Evolutionary conservation across 2,797 vertebrate genomes (phyloP).

Genomic region (Danio tinwini): DNA sequence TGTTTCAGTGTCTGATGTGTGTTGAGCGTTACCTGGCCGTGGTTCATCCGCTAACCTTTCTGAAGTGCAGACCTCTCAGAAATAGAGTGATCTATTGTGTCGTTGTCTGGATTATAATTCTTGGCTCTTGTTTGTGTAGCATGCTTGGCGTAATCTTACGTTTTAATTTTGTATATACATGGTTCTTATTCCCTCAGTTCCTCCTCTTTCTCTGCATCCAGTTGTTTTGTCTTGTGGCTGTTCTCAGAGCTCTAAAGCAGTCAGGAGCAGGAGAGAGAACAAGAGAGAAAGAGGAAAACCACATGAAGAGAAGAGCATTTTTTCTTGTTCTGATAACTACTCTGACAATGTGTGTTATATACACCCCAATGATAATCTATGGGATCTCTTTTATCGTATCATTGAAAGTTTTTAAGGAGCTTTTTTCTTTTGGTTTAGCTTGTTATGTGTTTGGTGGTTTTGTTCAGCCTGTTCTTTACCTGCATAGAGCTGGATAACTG

Average conservation of each 20-base stretch:
- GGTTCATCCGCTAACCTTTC: conserved; percentile 35
- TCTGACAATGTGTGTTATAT: conserved; percentile 60
- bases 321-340: conserved; percentile 56
- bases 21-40: conserved; percentile 24
- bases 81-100: conserved; percentile 6
- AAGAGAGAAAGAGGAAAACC: conserved; percentile 55
- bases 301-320: conserved; percentile 66
- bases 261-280: conserved; percentile 35
- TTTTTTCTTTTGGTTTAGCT: neutral
- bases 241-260: conserved; percentile 1
- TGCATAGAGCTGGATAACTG: neutral
- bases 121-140: neutral
- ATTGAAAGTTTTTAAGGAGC: neutral
- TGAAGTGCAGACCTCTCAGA: conserved; percentile 20
- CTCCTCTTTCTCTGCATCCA: neutral
- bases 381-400: neutral
- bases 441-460: neutral
- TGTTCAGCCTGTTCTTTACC: neutral
- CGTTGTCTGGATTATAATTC: neutral
- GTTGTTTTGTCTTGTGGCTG: neutral
- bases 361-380: neutral
- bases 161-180: rapidly evolving
- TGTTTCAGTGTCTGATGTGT: neutral
- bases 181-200: neutral
- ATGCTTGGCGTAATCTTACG: neutral